These are phyloP conservation scores for Agrenia bidenticulata DNA, from an alignment of 2,888 invertebrate genomes.

Conservation along the genomic window DNA sequence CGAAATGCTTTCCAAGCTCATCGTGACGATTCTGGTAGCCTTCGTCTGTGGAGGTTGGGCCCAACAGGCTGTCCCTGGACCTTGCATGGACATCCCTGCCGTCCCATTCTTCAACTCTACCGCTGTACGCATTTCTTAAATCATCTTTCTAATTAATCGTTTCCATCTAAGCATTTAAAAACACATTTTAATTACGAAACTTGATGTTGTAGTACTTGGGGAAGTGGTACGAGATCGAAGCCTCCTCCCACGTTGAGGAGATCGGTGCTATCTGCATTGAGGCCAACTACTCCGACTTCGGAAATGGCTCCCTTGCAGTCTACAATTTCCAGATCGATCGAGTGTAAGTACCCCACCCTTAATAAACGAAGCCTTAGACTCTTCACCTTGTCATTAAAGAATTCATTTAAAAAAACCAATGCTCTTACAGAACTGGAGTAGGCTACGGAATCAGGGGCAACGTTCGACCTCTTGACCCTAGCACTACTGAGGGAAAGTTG, in stretches of 20 bases:
- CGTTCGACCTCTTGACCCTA: constrained; percentile 66
- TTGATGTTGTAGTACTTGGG: constrained; percentile 63
- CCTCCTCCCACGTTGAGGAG: constrained; percentile 73
- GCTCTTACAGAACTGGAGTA: constrained; percentile 58
- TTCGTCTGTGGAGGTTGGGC: neutral
- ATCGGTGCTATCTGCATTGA: constrained; percentile 72
- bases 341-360: constrained; percentile 63
- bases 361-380: neutral
- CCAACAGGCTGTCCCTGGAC: neutral
- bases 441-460: constrained; percentile 72
- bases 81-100: neutral
- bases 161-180: no score
- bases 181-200: no score
- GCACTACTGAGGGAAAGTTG: constrained; percentile 68
- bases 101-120: neutral
- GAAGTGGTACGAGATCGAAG: constrained; percentile 75
- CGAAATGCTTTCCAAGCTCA: neutral
- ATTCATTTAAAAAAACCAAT: no score
- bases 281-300: constrained; percentile 70
- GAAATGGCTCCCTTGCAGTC: constrained; percentile 70
- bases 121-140: neutral
- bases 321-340: constrained; percentile 73
- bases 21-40: neutral
- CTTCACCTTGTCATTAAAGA: neutral
- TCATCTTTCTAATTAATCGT: neutral